Percentiles rank a stretch among this genome's conserved stretches.
Evolutionary conservation across 2,113 vertebrate species (phyloP).

Genomic region (Copsychus sechellarum): DNA sequence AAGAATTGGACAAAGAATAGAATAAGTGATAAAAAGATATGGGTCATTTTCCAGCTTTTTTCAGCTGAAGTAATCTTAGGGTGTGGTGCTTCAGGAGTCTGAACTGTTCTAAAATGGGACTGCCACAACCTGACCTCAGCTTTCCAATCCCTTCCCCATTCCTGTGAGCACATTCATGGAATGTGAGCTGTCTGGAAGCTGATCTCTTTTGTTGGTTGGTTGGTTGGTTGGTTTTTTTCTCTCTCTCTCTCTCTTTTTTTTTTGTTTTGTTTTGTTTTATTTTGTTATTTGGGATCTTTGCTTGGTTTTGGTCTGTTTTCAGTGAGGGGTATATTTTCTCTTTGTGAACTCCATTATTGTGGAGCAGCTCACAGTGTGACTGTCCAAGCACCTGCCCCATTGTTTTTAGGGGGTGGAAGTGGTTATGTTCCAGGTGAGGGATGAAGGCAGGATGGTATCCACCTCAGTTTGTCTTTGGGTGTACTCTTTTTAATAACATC

Average conservation of each 20-base stretch:
- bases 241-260: no score
- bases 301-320: background rate
- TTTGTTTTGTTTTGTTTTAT: no score
- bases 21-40: background rate
- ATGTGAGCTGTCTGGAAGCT: background rate
- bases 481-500: background rate
- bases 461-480: background rate
- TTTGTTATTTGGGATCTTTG: background rate
- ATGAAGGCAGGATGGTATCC: background rate
- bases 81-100: background rate
- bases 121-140: background rate
- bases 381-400: background rate
- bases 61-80: background rate
- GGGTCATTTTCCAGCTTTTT: background rate
- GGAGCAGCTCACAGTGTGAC: background rate
- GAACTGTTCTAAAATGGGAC: conserved; percentile 32
- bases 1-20: background rate
- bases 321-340: background rate
- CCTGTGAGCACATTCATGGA: background rate
- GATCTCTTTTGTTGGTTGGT: background rate
- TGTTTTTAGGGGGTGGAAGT: background rate
- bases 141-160: conserved; percentile 28
- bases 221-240: no score
- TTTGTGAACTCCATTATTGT: background rate
- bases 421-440: background rate